Evolutionary conservation across 2,888 invertebrate species (phyloP).

Genomic region (Eristalinus aeneus): DNA sequence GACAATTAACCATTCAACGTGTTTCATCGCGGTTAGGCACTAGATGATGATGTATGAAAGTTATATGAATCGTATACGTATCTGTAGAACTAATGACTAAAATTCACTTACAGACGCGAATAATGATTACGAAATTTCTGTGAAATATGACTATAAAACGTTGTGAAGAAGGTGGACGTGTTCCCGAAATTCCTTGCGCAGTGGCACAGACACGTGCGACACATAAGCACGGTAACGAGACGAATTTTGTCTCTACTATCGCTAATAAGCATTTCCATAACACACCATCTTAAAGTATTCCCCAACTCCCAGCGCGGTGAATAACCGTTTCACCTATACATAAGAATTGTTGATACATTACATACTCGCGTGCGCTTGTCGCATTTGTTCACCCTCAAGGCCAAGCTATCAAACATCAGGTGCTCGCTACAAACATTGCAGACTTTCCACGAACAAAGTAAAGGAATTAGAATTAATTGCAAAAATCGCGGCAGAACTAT

Average conservation of each 20-base stretch:
- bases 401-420: conserved; percentile 39
- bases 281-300: conserved; percentile 24
- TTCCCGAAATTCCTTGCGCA: background rate
- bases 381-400: conserved; percentile 42
- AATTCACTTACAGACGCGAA: background rate
- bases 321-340: conserved; percentile 3
- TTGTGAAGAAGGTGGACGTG: background rate
- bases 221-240: background rate
- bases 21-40: too few relatives aligned
- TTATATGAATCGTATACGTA: too few relatives aligned
- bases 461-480: conserved; percentile 64
- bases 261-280: conserved; percentile 58
- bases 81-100: background rate
- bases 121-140: background rate
- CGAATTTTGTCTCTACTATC: conserved; percentile 18
- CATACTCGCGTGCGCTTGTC: conserved; percentile 47
- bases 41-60: too few relatives aligned
- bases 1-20: too few relatives aligned
- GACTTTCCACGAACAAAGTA: conserved; percentile 53
- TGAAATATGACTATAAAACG: background rate
- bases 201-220: background rate
- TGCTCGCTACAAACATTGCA: conserved; percentile 49
- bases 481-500: conserved; percentile 57
- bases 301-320: background rate
- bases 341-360: conserved; percentile 45